phyloP scores from a whole-genome alignment of 2,113 vertebrate genomes.

The Lamprotornis superbus region DNA sequence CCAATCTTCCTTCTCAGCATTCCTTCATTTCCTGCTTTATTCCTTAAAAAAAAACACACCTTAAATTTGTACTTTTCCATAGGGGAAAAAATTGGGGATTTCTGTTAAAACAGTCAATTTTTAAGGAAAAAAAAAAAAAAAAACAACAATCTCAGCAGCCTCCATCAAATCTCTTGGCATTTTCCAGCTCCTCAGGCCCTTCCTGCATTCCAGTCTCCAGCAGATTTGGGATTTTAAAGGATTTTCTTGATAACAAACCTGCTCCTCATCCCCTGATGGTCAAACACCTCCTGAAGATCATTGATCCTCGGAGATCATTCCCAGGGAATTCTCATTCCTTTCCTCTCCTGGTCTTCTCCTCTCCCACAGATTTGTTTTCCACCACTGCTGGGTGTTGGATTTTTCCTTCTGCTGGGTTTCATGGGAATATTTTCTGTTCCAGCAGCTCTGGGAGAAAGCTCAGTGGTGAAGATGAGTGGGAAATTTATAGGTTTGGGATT shows the following conservation, averaged over 20 bases:
- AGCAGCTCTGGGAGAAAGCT: neutral
- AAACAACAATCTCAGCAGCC: neutral
- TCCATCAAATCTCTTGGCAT: neutral
- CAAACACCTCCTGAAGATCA: neutral
- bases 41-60: neutral
- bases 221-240: neutral
- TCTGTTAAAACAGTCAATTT: neutral
- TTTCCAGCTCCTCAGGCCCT: neutral
- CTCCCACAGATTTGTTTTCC: neutral
- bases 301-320: neutral
- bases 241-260: neutral
- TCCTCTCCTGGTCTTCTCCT: neutral
- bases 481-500: neutral
- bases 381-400: neutral
- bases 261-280: neutral
- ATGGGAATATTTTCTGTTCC: neutral
- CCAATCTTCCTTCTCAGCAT: accelerated
- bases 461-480: neutral
- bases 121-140: neutral
- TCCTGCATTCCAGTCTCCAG: accelerated
- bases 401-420: neutral
- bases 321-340: neutral
- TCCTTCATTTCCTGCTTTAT: neutral
- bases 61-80: neutral
- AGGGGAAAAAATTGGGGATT: accelerated